Evolutionary conservation across 2,797 vertebrate species (phyloP).

Genomic region (Pseudomugil tenellus): DNA sequence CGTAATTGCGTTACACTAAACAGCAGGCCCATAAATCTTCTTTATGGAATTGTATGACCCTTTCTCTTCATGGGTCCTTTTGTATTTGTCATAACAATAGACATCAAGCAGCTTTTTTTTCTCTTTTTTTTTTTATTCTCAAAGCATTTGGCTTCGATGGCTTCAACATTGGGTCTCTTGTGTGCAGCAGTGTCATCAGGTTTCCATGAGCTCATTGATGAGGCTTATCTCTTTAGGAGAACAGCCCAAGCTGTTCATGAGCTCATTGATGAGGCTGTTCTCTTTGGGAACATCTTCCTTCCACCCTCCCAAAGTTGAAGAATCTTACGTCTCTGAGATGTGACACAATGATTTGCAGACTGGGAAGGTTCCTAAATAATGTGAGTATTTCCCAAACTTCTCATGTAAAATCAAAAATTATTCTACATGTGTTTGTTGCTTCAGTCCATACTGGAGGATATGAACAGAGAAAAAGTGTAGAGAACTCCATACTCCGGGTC

Average conservation of each 20-base stretch:
- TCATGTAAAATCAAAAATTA: not conserved
- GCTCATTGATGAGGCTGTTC: slow-evolving; percentile 41
- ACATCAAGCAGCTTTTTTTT: slow-evolving; percentile 33
- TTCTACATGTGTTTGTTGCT: slow-evolving; percentile 13
- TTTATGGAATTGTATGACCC: slow-evolving; percentile 35
- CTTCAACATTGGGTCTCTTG: slow-evolving; percentile 25
- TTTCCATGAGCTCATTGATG: slow-evolving; percentile 58
- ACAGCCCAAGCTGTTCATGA: too few species aligned
- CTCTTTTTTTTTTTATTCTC: slow-evolving; percentile 49
- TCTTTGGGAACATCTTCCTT: slow-evolving; percentile 24
- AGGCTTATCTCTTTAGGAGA: slow-evolving; percentile 21
- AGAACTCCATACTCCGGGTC: slow-evolving; percentile 29
- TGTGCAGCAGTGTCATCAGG: slow-evolving; percentile 22
- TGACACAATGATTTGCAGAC: slow-evolving; percentile 13
- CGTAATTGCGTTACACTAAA: slow-evolving; percentile 31
- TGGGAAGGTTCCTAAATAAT: not conserved
- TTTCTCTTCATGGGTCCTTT: slow-evolving; percentile 29
- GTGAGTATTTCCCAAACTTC: slow-evolving; percentile 3
- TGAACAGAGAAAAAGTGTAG: slow-evolving; percentile 31
- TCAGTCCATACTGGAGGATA: slow-evolving; percentile 20
- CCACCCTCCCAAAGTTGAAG: slow-evolving; percentile 21
- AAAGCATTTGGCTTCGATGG: slow-evolving; percentile 48
- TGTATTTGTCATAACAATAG: slow-evolving; percentile 45
- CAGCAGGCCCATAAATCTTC: slow-evolving; percentile 31
- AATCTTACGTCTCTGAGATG: slow-evolving; percentile 21